Evolutionary conservation across 2,888 invertebrate species (phyloP), one percentile per base, ranked within the genome.

Genomic region (Cheilosia scutellata): DNA sequence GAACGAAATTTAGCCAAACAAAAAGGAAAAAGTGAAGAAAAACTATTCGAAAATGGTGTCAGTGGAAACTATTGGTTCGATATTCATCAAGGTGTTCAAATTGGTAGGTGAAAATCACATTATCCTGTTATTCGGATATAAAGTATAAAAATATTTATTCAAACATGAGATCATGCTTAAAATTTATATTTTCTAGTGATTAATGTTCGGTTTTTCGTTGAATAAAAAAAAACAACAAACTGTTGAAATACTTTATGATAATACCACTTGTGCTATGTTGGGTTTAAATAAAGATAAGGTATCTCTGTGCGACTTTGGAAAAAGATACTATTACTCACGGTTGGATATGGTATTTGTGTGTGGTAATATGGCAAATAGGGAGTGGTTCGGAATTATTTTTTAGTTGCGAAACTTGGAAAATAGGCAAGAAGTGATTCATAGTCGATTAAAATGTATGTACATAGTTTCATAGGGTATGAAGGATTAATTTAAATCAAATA

Each of bases 1-100:
- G 1, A n/a, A 40, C 29, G 25, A 62, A 49, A 13, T 11, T 62
- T 47, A 27, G 33, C 9, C 72, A 33, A 63, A 51, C 37, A 72
- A 78, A 70, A 57, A 33, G 47, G 47, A 63, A 20, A 20, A 20
- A 20, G 20, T 20, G 20, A 20, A 20, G 20, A 20, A 42, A 9
- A 37, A 11, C 13, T 47, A 62, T 44, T 27, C 49, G 66, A 95
- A 93, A 93, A 96, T 96, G 96, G 96, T 96, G 91, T 96, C 96
- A 87, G 94, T 96, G 80, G 95, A 96, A 91, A 96, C 96, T 57
- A 95, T 97, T 89, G 97, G 95, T 87, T 95, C 96, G 76, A 95
- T 97, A 82, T 95, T 96, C 92, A 94, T 97, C 90, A 97, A 97
- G 94, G 93, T 95, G 79, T 93, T 97, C 77, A 97, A 97, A 94